Base-by-base conservation (phyloP, 37 sponge, comb jelly and placozoan species). In the Tethya wilhelma region DNA sequence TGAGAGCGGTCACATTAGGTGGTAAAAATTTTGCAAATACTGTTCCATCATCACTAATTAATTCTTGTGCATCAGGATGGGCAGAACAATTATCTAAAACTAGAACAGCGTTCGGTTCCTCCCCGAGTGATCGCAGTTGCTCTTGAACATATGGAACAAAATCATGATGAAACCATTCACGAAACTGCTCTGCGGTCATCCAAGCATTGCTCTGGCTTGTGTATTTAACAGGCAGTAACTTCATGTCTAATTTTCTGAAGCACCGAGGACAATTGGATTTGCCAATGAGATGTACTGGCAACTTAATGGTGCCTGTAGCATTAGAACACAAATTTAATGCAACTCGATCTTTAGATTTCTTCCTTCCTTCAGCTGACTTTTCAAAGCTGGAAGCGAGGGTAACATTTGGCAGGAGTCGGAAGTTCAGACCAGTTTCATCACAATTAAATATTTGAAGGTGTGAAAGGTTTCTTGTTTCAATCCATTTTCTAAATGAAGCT, bases 391-490 rank as follows among this genome's bases (percentile, higher is more conserved):
- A 23, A 68, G 82, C 90, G 1, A 93, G 37, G 26, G 88, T 84
- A 30, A 57, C 67, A 1, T 64, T 43, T 65, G 94, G 94, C 0
- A 93, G 73, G 11, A 85, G 57, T 31, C 79, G 63, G 64, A 60
- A 93, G 62, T 85, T 53, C 26, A 93, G 83, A 5, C 90, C 94
- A 66, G 90, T 93, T 72, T 93, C 94, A 82, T 93, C 90, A 59
- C 87, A 90, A 78, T 90, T 90, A 39, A 70, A 89, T 22, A 89
- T 46, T 46, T 85, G 86, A 31, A 87, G 46, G 11, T 46, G 22
- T 1, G 66, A 71, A 26, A 73, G 62, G 28, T 70, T 69, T 11
- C 64, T 39, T 44, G 82, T 59, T 56, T 64, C 43, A 59, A 91
- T 69, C 17, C 77, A 65, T 40, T 40, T 25, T 0, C 23, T 0